Conservation (phyloP, 2,797 vertebrate species). For the Chelmon rostratus region DNA sequence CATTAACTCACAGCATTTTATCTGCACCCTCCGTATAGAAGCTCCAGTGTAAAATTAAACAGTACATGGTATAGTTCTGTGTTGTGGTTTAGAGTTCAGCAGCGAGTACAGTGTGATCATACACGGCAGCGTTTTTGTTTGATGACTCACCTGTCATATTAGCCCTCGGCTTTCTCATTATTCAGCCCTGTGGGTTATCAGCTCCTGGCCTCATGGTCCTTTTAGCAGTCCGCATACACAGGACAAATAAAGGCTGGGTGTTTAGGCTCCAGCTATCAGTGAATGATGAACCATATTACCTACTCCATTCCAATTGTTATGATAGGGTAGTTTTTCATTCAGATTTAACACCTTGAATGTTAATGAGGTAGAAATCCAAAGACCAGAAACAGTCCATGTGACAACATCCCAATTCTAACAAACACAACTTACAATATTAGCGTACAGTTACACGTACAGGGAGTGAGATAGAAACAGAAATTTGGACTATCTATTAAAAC, state of each 20-base stretch:
- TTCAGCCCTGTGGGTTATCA: slow-evolving; percentile 36
- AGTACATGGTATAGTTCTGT: background rate
- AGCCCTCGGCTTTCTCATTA: background rate
- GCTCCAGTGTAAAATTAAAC: background rate
- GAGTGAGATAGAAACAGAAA: background rate
- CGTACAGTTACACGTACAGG: background rate
- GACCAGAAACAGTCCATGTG: background rate
- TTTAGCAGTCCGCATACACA: slow-evolving; percentile 27
- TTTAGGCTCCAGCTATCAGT: slow-evolving; percentile 18
- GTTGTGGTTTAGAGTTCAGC: background rate
- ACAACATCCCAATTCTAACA: background rate
- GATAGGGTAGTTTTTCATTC: slow-evolving; percentile 2
- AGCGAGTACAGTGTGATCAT: background rate
- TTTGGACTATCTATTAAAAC: background rate
- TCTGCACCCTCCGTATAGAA: background rate
- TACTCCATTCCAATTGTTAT: slow-evolving; percentile 2
- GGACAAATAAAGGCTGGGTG: slow-evolving; percentile 37
- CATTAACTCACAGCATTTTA: background rate
- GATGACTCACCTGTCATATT: slow-evolving; percentile 4
- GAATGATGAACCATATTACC: background rate
- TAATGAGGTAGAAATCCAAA: background rate
- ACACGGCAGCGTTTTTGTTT: background rate
- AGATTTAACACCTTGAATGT: slow-evolving; percentile 4
- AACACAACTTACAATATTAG: background rate
- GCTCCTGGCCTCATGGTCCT: slow-evolving; percentile 29